Conservation (phyloP, 2,797 vertebrate genomes). For the Cottoperca gobio region DNA sequence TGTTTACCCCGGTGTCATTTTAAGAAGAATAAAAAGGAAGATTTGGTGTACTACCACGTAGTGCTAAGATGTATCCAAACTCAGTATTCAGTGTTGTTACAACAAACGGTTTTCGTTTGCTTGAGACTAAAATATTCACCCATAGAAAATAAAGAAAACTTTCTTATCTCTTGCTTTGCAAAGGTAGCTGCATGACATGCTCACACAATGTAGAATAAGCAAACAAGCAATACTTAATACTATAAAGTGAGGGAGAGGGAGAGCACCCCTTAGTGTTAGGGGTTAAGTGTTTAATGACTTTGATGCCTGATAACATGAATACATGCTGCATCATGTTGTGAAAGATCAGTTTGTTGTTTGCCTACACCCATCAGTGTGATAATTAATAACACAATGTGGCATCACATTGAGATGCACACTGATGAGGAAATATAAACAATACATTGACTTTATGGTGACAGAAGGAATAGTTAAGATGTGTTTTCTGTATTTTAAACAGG, state of each 20-base stretch:
- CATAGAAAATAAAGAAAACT: neutral
- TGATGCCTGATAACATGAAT: neutral
- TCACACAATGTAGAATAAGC: neutral
- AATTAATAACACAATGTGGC: neutral
- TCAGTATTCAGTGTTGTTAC: neutral
- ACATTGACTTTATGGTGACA: neutral
- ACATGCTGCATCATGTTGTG: neutral
- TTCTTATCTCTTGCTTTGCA: neutral
- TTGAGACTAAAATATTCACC: neutral
- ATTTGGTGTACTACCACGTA: neutral
- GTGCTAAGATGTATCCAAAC: neutral
- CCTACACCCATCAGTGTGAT: neutral
- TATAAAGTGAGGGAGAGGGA: neutral
- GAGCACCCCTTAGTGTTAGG: neutral
- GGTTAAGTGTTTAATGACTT: neutral
- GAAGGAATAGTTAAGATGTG: neutral
- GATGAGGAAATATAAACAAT: neutral
- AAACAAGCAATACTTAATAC: neutral
- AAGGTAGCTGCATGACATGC: neutral
- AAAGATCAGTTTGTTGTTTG: neutral
- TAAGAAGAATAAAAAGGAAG: neutral
- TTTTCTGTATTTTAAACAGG: conserved; percentile 61
- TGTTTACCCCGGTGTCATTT: neutral
- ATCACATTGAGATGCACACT: neutral
- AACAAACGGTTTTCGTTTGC: neutral